These are phyloP conservation scores for Acrocyrtus sp. DNA, from an alignment of 2,888 invertebrate genomes.

Conservation along the genomic window DNA sequence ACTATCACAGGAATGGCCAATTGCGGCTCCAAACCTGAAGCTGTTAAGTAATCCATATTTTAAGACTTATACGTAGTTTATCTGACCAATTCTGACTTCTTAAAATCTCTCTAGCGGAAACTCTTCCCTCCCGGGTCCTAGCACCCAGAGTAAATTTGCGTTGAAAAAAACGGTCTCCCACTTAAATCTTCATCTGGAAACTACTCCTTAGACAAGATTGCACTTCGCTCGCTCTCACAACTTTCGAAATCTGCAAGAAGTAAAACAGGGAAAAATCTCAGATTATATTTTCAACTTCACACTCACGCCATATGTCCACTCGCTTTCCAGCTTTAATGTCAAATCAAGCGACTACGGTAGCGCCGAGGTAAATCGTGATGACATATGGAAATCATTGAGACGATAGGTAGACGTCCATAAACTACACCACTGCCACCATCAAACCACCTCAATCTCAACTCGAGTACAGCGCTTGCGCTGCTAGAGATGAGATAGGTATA, in stretches of 20 bases:
- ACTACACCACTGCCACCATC: too few species aligned
- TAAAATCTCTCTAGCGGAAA: not conserved
- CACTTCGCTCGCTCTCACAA: not conserved
- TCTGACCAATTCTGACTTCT: not conserved
- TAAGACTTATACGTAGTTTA: too few species aligned
- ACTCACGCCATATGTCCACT: not conserved
- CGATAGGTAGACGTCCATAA: too few species aligned
- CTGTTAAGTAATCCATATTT: conserved; percentile 64
- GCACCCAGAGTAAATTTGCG: not conserved
- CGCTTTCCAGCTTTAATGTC: not conserved
- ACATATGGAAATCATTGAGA: conserved; percentile 17
- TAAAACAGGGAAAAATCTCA: not conserved
- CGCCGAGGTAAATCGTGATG: not conserved
- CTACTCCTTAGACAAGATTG: not conserved
- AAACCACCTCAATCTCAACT: too few species aligned
- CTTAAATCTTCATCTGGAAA: too few species aligned
- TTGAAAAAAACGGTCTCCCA: not conserved
- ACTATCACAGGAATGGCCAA: conserved; percentile 72
- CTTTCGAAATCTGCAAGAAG: not conserved
- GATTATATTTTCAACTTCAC: not conserved
- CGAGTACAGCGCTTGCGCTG: too few species aligned
- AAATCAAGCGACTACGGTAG: not conserved
- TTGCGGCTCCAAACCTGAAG: conserved; percentile 67
- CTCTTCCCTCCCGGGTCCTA: not conserved
- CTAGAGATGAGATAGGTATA: not conserved